Evolutionary conservation across 2,113 vertebrate genomes (phyloP), one percentile per base, ranked within the genome.

Genomic region (Cyanocitta stelleri): DNA sequence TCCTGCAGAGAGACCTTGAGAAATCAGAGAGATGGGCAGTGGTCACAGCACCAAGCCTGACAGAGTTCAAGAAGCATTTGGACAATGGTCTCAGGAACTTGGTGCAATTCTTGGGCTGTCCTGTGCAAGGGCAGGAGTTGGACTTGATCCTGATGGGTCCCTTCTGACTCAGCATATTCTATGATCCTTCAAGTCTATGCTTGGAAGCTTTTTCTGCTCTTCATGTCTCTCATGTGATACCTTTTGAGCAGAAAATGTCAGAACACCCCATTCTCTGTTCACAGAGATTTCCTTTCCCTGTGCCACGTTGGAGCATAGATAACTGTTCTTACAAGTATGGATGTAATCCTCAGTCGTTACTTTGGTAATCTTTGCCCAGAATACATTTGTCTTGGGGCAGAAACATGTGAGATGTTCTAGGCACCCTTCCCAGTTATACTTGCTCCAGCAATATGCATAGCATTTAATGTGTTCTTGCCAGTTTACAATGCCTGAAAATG

Each of bases 371-470:
- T 96, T 91, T 94, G 87, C 93, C 75, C 93, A 88, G 87, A 94
- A 93, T 80, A 93, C 63, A 74, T 95, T 94, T 93, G 68, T 93
- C 85, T 94, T 86, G 79, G 90, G 95, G 82, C 85, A 96, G 93
- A 92, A 95, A 56, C 64, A 61, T 81, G 85, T 90, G 90, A 96
- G 90, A 90, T 93, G 75, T 92, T 95, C 90, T 91, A 95, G 93
- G 92, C 90, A 91, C 52, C 59, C 41, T 96, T 96, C 95, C 95
- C 95, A 92, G 90, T 84, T 59, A 89, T 13, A 71, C 89, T 81
- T 95, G 94, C 51, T 68, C 76, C 68, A 92, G 83, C 39, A 81
- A 81, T 72, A 87, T 88, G 89, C 75, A 95, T 93, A 81, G 93
- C 85, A 94, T 80, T 94, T 64, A 86, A 92, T 85, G 76, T 92